Evolutionary conservation across 2,797 vertebrate genomes (phyloP).

Genomic region (Hemibagrus guttatus): DNA sequence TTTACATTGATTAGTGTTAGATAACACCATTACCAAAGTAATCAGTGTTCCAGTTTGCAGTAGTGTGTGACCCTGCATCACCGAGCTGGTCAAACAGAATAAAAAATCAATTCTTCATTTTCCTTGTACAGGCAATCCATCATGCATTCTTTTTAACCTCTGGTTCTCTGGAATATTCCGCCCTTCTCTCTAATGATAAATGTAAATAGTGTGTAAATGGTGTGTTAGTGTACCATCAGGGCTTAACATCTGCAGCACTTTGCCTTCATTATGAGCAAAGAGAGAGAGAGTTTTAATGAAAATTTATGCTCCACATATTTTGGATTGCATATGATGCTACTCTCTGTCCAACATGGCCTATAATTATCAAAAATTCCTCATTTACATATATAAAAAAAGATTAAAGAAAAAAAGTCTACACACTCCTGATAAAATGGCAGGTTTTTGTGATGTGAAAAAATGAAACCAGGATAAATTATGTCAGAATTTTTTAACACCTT

Average conservation of each 20-base stretch:
- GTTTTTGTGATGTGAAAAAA: too few species aligned
- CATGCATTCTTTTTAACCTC: not conserved
- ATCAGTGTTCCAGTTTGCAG: not conserved
- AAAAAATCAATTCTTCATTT: conserved; percentile 43
- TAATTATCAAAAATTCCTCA: not conserved
- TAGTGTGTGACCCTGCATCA: not conserved
- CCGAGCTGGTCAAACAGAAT: not conserved
- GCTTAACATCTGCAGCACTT: not conserved
- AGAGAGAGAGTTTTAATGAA: conserved; percentile 9
- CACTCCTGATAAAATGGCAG: too few species aligned
- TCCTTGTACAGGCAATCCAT: conserved; percentile 40
- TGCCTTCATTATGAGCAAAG: conserved; percentile 19
- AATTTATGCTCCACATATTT: conserved; percentile 4
- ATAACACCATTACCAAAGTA: not conserved
- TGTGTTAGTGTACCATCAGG: conserved; percentile 15
- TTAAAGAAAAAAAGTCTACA: too few species aligned
- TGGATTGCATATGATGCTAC: conserved; percentile 2
- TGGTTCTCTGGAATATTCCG: not conserved
- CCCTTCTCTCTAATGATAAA: conserved; percentile 23
- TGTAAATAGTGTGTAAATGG: conserved; percentile 18
- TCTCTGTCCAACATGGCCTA: not conserved
- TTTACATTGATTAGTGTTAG: conserved; percentile 7
- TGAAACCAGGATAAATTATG: too few species aligned
- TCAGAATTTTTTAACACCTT: too few species aligned
- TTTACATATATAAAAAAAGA: not conserved